A percentile compares a stretch with the other conserved stretches of the same genome.
Conservation (phyloP, 2,888 invertebrate genomes). For the Latrodectus hesperus region DNA sequence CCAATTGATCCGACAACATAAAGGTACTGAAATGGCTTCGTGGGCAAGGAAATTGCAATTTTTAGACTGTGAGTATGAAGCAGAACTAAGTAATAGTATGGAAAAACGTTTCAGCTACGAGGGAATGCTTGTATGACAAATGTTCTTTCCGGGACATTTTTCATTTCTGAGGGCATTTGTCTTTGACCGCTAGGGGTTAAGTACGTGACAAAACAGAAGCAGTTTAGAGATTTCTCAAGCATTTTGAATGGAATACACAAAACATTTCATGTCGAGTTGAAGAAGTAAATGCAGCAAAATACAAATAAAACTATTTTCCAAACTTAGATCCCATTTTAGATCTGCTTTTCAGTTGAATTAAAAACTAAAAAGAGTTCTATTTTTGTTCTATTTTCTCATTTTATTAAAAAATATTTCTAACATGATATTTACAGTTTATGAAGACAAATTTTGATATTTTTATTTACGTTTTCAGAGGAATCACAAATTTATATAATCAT, state of each 20-base stretch:
- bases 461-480: no score
- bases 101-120: background rate
- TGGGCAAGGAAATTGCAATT: background rate
- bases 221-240: slow-evolving; percentile 21
- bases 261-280: slow-evolving; percentile 10
- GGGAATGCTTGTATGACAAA: slow-evolving; percentile 23
- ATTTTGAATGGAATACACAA: slow-evolving; percentile 11
- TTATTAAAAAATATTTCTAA: no score
- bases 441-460: no score
- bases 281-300: background rate
- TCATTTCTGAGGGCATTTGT: slow-evolving; percentile 27
- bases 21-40: background rate
- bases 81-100: slow-evolving; percentile 1
- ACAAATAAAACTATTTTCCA: background rate
- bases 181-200: slow-evolving; percentile 26
- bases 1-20: background rate
- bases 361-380: no score
- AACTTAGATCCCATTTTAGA: background rate
- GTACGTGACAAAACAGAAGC: slow-evolving; percentile 44
- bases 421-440: no score
- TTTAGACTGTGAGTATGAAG: background rate
- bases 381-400: no score
- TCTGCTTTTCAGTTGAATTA: background rate
- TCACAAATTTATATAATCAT: no score
- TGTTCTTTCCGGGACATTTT: slow-evolving; percentile 6